Evolutionary conservation across 2,888 invertebrate genomes (phyloP).

Genomic region (Atherix ibis): DNA sequence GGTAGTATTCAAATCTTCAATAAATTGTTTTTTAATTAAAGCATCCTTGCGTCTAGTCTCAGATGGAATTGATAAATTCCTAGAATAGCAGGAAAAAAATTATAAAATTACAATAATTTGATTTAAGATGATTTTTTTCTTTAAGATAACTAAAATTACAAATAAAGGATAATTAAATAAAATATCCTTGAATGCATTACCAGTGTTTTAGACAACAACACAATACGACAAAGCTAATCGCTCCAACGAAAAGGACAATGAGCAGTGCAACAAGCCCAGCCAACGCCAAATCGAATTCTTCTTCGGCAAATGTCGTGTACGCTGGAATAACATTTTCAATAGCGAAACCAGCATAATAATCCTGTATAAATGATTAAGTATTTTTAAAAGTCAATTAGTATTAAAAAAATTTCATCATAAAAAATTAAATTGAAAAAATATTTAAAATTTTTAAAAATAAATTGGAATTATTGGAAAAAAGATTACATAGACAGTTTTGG

Average conservation of each 20-base stretch:
- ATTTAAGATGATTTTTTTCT: too few species aligned
- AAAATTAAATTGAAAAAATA: neutral
- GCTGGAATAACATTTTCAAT: slow-evolving; percentile 61
- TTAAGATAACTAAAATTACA: too few species aligned
- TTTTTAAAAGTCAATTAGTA: too few species aligned
- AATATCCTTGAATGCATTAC: slow-evolving; percentile 26
- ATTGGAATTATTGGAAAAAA: too few species aligned
- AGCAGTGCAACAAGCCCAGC: slow-evolving; percentile 73
- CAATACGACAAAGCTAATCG: slow-evolving; percentile 70
- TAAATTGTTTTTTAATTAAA: slow-evolving; percentile 63
- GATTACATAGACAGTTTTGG: too few species aligned
- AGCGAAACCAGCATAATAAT: slow-evolving; percentile 53
- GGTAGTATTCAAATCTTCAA: slow-evolving; percentile 74
- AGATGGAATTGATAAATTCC: slow-evolving; percentile 66
- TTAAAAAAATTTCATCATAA: neutral
- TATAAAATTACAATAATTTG: too few species aligned
- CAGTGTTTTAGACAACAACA: slow-evolving; percentile 81
- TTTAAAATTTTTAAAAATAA: too few species aligned
- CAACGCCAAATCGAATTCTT: slow-evolving; percentile 71
- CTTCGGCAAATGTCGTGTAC: slow-evolving; percentile 46
- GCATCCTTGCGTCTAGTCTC: slow-evolving; percentile 71
- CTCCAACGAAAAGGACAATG: slow-evolving; percentile 71
- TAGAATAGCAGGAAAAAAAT: slow-evolving; percentile 20
- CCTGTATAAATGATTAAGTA: slow-evolving; percentile 26
- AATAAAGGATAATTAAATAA: too few species aligned